Evolutionary conservation across 2,888 invertebrate species (phyloP).

Genomic region (Campoletis raptor): DNA sequence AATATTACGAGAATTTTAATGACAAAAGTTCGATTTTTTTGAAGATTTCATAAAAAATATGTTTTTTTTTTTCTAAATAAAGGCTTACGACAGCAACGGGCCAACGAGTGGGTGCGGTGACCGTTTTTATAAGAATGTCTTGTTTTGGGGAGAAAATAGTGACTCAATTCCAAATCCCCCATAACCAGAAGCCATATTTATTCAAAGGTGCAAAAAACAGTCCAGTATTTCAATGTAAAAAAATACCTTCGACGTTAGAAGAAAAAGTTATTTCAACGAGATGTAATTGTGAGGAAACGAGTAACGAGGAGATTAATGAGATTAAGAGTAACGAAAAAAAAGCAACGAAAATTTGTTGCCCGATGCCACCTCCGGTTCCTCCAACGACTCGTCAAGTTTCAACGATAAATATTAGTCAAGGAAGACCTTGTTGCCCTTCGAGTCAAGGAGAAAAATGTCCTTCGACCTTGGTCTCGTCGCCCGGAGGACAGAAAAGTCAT

Average conservation of each 20-base stretch:
- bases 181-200: slow-evolving; percentile 78
- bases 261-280: slow-evolving; percentile 48
- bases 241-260: slow-evolving; percentile 70
- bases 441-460: slow-evolving; percentile 43
- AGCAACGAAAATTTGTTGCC: slow-evolving; percentile 53
- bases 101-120: slow-evolving; percentile 86
- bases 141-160: slow-evolving; percentile 89
- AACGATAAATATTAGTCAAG: slow-evolving; percentile 23
- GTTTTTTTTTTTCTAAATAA: slow-evolving; percentile 16
- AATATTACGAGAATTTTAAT: too few species aligned
- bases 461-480: slow-evolving; percentile 6
- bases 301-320: slow-evolving; percentile 49
- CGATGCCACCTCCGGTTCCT: slow-evolving; percentile 57
- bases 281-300: slow-evolving; percentile 53
- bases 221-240: slow-evolving; percentile 80
- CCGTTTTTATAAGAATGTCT: slow-evolving; percentile 88
- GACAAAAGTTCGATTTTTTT: neutral
- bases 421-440: slow-evolving; percentile 68
- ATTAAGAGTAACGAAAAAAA: slow-evolving; percentile 38
- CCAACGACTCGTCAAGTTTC: slow-evolving; percentile 57
- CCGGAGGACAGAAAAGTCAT: neutral
- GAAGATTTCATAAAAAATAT: neutral
- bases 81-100: slow-evolving; percentile 86
- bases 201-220: slow-evolving; percentile 79
- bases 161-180: slow-evolving; percentile 88